Evolutionary conservation across 2,797 vertebrate genomes (phyloP).

Genomic region (Danio choprae): DNA sequence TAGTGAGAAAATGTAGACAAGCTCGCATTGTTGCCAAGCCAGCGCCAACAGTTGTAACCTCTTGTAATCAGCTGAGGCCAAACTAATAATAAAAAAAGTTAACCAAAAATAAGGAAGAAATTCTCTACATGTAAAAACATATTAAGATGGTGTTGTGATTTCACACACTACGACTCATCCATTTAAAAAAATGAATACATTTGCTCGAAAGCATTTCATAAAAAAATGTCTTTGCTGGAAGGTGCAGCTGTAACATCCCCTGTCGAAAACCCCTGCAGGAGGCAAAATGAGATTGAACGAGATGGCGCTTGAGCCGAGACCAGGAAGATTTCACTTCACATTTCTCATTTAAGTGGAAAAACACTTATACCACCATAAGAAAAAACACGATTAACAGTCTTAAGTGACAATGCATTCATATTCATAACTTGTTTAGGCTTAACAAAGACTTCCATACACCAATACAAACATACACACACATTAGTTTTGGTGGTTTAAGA

Average conservation of each 20-base stretch:
- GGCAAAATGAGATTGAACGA: slow-evolving; percentile 55
- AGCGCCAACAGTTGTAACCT: background rate
- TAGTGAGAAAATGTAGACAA: background rate
- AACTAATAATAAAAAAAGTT: background rate
- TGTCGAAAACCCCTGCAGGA: slow-evolving; percentile 63
- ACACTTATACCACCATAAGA: slow-evolving; percentile 11
- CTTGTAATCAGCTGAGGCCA: background rate
- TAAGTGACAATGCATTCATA: slow-evolving; percentile 35
- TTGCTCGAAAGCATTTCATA: background rate
- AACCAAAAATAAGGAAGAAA: background rate
- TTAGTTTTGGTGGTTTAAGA: too few relatives aligned
- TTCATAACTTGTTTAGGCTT: slow-evolving; percentile 30
- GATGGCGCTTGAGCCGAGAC: slow-evolving; percentile 78
- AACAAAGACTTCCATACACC: slow-evolving; percentile 17
- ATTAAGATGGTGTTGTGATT: slow-evolving; percentile 55
- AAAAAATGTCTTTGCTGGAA: slow-evolving; percentile 49
- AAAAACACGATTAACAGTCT: slow-evolving; percentile 30
- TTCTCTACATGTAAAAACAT: background rate
- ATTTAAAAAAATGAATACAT: background rate
- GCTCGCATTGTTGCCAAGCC: slow-evolving; percentile 2
- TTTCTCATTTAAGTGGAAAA: background rate
- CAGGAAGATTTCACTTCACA: slow-evolving; percentile 54
- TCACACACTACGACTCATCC: slow-evolving; percentile 9
- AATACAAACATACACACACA: slow-evolving; percentile 5
- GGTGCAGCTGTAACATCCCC: slow-evolving; percentile 61